A percentile compares a stretch with the other conserved stretches of the same genome.
phyloP scores from a whole-genome alignment of 2,888 invertebrate genomes.

The Melanchra persicariae region DNA sequence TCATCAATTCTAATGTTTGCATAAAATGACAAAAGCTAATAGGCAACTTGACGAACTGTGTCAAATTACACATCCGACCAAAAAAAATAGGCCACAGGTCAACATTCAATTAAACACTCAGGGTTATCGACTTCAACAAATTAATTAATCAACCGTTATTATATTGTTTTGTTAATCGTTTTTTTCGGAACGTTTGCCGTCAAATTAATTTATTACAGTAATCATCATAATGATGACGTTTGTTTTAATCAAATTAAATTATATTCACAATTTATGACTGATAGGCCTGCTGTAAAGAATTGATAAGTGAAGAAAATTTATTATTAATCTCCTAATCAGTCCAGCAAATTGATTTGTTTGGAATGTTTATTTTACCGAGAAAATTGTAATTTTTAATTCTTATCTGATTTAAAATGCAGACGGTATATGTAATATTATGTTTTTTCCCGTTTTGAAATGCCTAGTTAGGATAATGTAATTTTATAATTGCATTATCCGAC shows the following conservation, averaged over 20 bases:
- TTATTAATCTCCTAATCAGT: conserved; percentile 39
- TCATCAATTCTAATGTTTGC: conserved; percentile 24
- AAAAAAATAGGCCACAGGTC: conserved; percentile 60
- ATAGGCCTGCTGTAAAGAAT: conserved; percentile 32
- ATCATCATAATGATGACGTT: conserved; percentile 29
- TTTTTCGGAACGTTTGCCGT: conserved; percentile 29
- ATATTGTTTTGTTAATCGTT: conserved; percentile 30
- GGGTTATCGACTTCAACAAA: conserved; percentile 58
- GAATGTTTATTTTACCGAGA: neutral
- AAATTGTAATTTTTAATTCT: neutral
- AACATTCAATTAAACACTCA: conserved; percentile 51
- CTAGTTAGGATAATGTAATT: neutral
- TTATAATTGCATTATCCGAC: neutral
- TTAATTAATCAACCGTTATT: conserved; percentile 37
- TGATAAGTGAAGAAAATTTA: conserved; percentile 33
- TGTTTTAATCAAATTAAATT: conserved; percentile 47
- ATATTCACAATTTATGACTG: conserved; percentile 35
- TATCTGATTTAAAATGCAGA: neutral
- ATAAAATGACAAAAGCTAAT: conserved; percentile 28
- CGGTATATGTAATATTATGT: neutral
- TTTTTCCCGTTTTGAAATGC: conserved; percentile 2
- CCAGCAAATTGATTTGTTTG: conserved; percentile 39
- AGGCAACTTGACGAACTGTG: conserved; percentile 33
- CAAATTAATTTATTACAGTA: conserved; percentile 45
- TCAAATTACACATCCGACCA: conserved; percentile 60